Evolutionary conservation across 1,140 invertebrate genomes (phyloP).

Genomic region (Helicoverpa zea): DNA sequence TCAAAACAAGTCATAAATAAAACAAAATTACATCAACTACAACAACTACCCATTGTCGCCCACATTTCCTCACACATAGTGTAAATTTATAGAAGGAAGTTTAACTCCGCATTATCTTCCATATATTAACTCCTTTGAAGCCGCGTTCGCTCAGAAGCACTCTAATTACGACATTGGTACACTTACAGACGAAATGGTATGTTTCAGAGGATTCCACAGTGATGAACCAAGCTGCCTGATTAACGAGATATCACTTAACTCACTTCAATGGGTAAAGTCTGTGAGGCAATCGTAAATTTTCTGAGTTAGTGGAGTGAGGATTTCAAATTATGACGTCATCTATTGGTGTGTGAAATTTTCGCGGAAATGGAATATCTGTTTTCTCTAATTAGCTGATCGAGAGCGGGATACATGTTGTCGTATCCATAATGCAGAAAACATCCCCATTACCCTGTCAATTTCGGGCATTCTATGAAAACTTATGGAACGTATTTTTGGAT

Average conservation of each 20-base stretch:
- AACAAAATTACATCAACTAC: neutral
- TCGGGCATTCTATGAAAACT: too few species aligned
- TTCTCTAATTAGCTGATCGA: too few species aligned
- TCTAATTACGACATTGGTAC: slow-evolving; percentile 41
- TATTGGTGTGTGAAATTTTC: neutral
- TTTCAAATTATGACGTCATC: slow-evolving; percentile 5
- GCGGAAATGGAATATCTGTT: too few species aligned
- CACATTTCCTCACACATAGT: neutral
- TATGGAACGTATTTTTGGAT: too few species aligned
- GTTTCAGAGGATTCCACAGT: slow-evolving; percentile 12
- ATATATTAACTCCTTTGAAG: slow-evolving; percentile 31
- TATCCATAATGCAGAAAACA: too few species aligned
- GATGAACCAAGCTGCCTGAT: slow-evolving; percentile 24
- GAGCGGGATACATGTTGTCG: too few species aligned
- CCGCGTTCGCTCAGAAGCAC: slow-evolving; percentile 6
- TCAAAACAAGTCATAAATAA: too few species aligned
- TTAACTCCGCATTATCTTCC: slow-evolving; percentile 28
- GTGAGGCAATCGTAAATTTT: neutral
- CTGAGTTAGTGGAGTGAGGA: neutral
- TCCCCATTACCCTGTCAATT: too few species aligned
- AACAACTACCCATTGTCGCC: neutral
- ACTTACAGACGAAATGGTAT: slow-evolving; percentile 34
- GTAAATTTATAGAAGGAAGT: slow-evolving; percentile 1
- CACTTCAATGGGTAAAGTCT: slow-evolving; percentile 23
- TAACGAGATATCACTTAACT: slow-evolving; percentile 43